Conservation (phyloP, 2,888 invertebrate species). For the Crepidodera aurea region DNA sequence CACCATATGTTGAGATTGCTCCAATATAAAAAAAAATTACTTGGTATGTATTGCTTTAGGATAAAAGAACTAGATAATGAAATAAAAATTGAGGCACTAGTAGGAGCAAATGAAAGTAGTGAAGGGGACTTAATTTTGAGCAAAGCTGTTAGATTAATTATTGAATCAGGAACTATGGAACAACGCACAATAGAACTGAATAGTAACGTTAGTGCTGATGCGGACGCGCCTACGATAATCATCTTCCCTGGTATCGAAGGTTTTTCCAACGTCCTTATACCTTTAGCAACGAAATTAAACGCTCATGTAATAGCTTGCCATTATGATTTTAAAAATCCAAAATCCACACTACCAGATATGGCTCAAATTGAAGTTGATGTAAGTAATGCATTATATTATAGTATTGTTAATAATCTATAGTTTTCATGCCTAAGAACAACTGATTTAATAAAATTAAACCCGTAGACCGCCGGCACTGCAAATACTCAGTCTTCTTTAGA, state of each 20-base stretch:
- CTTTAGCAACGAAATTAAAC: slow-evolving; percentile 64
- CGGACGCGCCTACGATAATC: slow-evolving; percentile 62
- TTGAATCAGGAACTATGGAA: slow-evolving; percentile 63
- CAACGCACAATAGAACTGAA: background rate
- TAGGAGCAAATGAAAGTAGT: background rate
- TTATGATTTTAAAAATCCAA: slow-evolving; percentile 60
- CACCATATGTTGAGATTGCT: too few species aligned
- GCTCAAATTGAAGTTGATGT: background rate
- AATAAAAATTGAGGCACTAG: background rate
- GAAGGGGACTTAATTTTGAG: background rate
- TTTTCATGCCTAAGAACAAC: too few species aligned
- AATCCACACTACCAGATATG: slow-evolving; percentile 51
- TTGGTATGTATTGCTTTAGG: background rate
- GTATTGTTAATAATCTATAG: too few species aligned
- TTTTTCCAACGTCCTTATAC: slow-evolving; percentile 65
- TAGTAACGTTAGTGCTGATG: background rate
- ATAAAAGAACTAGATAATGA: slow-evolving; percentile 4
- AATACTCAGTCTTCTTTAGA: too few species aligned
- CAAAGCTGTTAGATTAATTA: background rate
- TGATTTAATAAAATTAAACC: too few species aligned
- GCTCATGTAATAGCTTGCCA: slow-evolving; percentile 67
- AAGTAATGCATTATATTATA: too few species aligned
- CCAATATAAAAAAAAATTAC: too few species aligned
- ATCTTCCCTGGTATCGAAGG: slow-evolving; percentile 77
- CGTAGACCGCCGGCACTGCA: too few species aligned